phyloP scores from a whole-genome alignment of 2,888 invertebrate species.

The Brachypterus glaber region DNA sequence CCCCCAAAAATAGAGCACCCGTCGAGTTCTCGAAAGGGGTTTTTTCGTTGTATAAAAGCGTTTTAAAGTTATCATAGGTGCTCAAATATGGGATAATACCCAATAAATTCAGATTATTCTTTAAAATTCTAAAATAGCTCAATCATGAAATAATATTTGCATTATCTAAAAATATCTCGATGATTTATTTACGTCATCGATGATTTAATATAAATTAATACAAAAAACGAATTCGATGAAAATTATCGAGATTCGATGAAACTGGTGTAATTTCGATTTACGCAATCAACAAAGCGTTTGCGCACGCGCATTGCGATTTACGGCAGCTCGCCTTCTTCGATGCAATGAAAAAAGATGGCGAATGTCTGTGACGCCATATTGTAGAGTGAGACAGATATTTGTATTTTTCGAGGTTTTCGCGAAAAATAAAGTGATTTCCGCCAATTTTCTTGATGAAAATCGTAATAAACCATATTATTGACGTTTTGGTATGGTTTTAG shows the following conservation, averaged over 20 bases:
- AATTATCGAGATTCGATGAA: not conserved
- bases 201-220: conserved; percentile 32
- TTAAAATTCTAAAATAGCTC: too few species aligned
- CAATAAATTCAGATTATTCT: too few species aligned
- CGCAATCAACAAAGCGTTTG: too few species aligned
- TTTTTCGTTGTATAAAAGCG: too few species aligned
- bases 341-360: conserved; percentile 41
- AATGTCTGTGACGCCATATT: conserved; percentile 42
- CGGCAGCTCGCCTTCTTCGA: conserved; percentile 17
- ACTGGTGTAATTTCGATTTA: conserved; percentile 11
- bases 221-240: not conserved
- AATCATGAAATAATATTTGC: too few species aligned
- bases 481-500: not conserved
- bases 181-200: too few species aligned
- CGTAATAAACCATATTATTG: not conserved
- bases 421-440: conserved; percentile 22
- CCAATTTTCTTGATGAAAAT: not conserved
- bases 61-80: too few species aligned
- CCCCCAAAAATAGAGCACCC: too few species aligned
- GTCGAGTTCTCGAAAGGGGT: too few species aligned
- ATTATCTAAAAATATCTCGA: too few species aligned
- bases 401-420: conserved; percentile 26
- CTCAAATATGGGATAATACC: too few species aligned
- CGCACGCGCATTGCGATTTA: conserved; percentile 12
- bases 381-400: conserved; percentile 44